Conservation (phyloP, 2,888 invertebrate genomes). For the Oscheius sp. region DNA sequence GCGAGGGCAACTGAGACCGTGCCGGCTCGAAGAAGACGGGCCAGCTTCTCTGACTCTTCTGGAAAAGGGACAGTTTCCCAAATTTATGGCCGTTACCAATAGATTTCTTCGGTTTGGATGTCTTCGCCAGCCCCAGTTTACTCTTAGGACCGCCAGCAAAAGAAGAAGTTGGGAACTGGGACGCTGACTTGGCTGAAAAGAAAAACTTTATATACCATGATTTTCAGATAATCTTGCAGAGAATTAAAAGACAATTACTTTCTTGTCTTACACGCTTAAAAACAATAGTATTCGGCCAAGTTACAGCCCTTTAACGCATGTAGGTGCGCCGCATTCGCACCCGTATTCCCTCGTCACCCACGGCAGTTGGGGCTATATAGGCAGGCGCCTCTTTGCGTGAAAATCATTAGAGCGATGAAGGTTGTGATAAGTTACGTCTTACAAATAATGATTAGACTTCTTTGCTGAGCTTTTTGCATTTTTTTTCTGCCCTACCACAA, state of each 20-base stretch:
- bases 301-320: too few species aligned
- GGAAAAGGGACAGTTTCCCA: not conserved
- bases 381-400: not conserved
- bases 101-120: slow-evolving; percentile 23
- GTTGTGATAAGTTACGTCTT: slow-evolving; percentile 37
- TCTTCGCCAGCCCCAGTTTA: slow-evolving; percentile 12
- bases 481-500: not conserved
- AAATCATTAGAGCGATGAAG: slow-evolving; percentile 17
- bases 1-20: slow-evolving; percentile 41
- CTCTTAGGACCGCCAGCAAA: slow-evolving; percentile 44
- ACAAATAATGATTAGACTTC: slow-evolving; percentile 23
- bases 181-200: slow-evolving; percentile 26
- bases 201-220: not conserved
- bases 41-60: slow-evolving; percentile 49
- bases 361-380: not conserved
- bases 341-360: slow-evolving; percentile 13
- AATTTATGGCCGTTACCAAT: slow-evolving; percentile 32
- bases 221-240: not conserved
- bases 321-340: slow-evolving; percentile 1
- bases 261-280: too few species aligned
- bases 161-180: slow-evolving; percentile 50
- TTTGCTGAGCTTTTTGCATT: slow-evolving; percentile 25
- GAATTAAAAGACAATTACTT: not conserved
- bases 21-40: slow-evolving; percentile 38
- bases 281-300: too few species aligned